Evolutionary conservation across 1,140 invertebrate species (phyloP), one percentile per base, ranked within the genome.

Genomic region (Drosophila miranda): DNA sequence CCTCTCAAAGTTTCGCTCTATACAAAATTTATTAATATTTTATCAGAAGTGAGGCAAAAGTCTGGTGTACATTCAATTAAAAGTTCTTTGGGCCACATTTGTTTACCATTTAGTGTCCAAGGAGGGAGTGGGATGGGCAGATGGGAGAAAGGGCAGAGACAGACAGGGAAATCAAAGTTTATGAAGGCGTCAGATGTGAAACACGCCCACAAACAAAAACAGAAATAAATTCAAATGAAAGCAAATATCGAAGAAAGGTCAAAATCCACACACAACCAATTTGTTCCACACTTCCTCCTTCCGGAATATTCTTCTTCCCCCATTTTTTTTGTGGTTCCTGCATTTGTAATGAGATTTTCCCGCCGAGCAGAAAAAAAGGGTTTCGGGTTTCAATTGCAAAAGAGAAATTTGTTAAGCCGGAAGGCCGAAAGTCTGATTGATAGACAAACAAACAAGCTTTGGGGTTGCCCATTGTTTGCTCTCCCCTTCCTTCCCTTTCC

Each of bases 11-110:
- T 57, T 82, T 71, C 63, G 8, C 60, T 78, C 46, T 70, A 83
- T 83, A 75, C 21, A 64, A 83, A 83, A 83, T 83, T 83, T 79
- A 83, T 83, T 78, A 78, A 83, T 78, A 83, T 83, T 69, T 82
- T 62, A 38, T 53, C 56, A 42, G 28, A n/a, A 16, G 38, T 23
- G 50, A 8, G n/a, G 34, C 41, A 54, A 62, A 55, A 68, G 49
- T 42, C 49, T 71, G 63, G 62, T 73, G 62, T 68, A 81, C 61
- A 78, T 82, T 82, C 79, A 83, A 83, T 82, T 83, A 82, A 82
- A 82, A 82, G 79, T 82, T 83, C 60, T 23, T 72, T 54, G 21
- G 49, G 71, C 66, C 83, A 83, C 75, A 83, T 83, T 83, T 83
- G 71, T 73, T 75, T 71, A 75, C 61, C 63, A 83, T 75, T 83